Conservation (phyloP, 35 echinoderm and acorn worm species). For the Holothuria glaberrima region DNA sequence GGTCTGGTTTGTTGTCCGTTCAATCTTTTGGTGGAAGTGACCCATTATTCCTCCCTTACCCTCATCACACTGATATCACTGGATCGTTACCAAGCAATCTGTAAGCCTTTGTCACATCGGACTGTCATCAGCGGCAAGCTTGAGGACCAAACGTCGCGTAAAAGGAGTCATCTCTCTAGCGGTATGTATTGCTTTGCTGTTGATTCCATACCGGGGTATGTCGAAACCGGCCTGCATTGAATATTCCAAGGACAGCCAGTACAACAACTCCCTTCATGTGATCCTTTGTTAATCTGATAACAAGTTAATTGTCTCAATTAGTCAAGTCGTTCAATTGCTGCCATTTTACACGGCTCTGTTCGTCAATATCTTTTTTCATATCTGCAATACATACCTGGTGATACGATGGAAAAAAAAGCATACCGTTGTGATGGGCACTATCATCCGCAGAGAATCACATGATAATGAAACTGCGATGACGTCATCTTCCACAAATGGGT, state of each 20-base stretch:
- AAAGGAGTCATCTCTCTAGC: neutral
- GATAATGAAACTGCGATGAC: neutral
- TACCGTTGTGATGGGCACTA: neutral
- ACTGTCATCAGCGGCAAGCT: neutral
- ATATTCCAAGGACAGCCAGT: neutral
- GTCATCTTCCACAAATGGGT: neutral
- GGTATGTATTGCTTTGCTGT: neutral
- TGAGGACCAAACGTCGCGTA: conserved; percentile 6
- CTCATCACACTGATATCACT: neutral
- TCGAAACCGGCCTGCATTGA: neutral
- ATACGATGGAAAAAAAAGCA: too few species aligned
- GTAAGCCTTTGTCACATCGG: conserved; percentile 1
- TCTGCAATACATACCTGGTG: neutral
- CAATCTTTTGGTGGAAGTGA: neutral
- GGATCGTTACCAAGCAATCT: conserved; percentile 17
- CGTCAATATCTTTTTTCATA: neutral
- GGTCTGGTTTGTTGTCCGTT: neutral
- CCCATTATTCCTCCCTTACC: neutral
- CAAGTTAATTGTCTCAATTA: neutral
- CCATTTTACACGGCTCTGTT: conserved; percentile 22
- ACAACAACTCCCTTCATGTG: neutral
- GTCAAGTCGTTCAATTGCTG: neutral
- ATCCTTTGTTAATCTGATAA: neutral
- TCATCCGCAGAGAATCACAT: neutral
- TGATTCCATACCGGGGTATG: conserved; percentile 18